Base-by-base conservation (phyloP, 2,113 vertebrate species). In the Onychorhynchus coronatus region DNA sequence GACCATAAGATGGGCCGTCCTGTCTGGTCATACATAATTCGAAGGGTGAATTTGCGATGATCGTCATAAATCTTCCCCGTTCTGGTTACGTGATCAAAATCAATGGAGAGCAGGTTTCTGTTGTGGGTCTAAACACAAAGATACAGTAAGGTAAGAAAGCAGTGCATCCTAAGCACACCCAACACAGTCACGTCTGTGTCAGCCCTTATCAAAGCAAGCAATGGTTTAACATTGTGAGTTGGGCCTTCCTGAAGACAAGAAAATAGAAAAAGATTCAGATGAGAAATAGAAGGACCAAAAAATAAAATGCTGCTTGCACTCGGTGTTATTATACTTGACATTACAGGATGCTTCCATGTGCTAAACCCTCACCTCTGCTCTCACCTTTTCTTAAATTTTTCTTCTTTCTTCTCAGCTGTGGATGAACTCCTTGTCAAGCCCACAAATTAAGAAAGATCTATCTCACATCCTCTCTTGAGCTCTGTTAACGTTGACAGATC, bases 61-160 rank as follows among this genome's bases (percentile, higher is more conserved):
- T 99, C 99, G 25, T 99, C 99, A 28, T 99, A 99, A 93, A 99
- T 99, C 97, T 99, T 99, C 53, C 99, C 99, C 8, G 99, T 99
- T 89, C 98, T 98, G 67, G 99, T 99, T 79, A 98, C 97, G 55
- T 99, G 99, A 97, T 99, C 99, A 4, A 99, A 99, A 97, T 99
- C 99, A 87, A 99, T 99, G 73, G 99, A 99, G 33, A 99, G 98
- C 84, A 99, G 98, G 92, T 99, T 99, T 97, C 99, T 98, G 98
- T 99, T 99, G 96, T 99, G 99, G 72, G 99, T 99, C 99, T 99
- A 97, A 90, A 91, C 55, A 96, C 49, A 62, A 65, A 96, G 76
- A 85, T 14, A 95, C 30, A 88, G 30, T 2, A 46, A 42, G 61
- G 66, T 84, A 59, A 97, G 89, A 62, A 66, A 80, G 67, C 24